Conservation (phyloP, 2,888 invertebrate genomes). For the Ryuthela nishihirai region DNA sequence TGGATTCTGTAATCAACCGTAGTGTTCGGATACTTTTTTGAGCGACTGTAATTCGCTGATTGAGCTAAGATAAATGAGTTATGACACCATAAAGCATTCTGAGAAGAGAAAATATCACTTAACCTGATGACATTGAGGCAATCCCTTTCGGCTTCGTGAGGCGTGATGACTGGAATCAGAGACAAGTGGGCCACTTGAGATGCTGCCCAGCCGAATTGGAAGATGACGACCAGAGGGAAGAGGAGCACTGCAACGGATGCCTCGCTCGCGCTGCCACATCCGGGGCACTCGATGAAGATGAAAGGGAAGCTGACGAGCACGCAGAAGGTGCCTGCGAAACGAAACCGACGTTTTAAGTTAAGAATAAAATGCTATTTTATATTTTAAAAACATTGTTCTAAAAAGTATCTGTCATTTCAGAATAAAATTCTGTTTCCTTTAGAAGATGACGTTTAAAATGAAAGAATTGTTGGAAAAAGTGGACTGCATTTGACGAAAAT, state of each 20-base stretch:
- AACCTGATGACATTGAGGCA: constrained; percentile 53
- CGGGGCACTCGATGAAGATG: constrained; percentile 52
- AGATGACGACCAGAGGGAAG: constrained; percentile 55
- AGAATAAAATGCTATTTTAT: background rate
- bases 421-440: no score
- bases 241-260: constrained; percentile 53
- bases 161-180: constrained; percentile 55
- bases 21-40: no score
- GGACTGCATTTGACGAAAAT: no score
- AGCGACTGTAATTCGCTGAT: no score
- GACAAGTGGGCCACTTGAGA: constrained; percentile 58
- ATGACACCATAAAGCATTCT: no score
- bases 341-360: constrained; percentile 10
- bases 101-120: no score
- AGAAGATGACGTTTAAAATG: no score
- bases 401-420: no score
- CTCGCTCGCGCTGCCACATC: constrained; percentile 44
- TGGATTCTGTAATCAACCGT: no score
- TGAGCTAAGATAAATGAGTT: no score
- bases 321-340: constrained; percentile 48
- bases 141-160: constrained; percentile 49
- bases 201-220: constrained; percentile 58
- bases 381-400: no score
- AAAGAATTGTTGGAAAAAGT: no score
- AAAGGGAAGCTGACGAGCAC: constrained; percentile 55